phyloP scores from a whole-genome alignment of 1,140 invertebrate species.

The Cotesia vestalis region DNA sequence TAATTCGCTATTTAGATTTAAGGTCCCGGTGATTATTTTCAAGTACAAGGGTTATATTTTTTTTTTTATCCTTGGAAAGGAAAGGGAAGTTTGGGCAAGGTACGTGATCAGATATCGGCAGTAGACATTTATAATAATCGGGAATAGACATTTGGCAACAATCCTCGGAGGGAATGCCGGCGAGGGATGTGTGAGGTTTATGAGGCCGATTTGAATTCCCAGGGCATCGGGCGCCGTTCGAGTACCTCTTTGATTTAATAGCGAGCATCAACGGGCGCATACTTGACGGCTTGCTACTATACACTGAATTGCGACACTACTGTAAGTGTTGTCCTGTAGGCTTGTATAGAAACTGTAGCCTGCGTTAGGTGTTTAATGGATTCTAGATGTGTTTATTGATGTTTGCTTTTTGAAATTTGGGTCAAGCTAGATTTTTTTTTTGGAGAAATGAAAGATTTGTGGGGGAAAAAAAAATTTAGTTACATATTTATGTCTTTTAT shows the following conservation, averaged over 20 bases:
- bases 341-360: too few species aligned
- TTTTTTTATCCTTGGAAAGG: background rate
- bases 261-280: slow-evolving; percentile 54
- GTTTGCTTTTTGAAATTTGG: too few species aligned
- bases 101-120: background rate
- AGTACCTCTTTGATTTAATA: slow-evolving; percentile 62
- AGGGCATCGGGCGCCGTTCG: slow-evolving; percentile 54
- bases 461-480: too few species aligned
- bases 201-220: slow-evolving; percentile 52
- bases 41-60: background rate
- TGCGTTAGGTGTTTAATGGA: too few species aligned
- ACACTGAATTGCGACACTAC: background rate
- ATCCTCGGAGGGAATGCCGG: slow-evolving; percentile 33
- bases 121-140: slow-evolving; percentile 20
- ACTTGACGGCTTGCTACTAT: background rate
- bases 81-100: background rate
- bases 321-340: too few species aligned
- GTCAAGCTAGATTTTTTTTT: too few species aligned
- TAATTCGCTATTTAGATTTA: background rate
- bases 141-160: slow-evolving; percentile 47
- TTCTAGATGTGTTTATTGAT: too few species aligned
- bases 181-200: slow-evolving; percentile 21
- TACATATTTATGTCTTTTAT: too few species aligned
- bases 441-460: too few species aligned
- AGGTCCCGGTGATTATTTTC: background rate